A percentile compares a stretch with the other conserved stretches of the same genome.
Evolutionary conservation across 2,888 invertebrate genomes (phyloP).

Genomic region (Beris chalybata): DNA sequence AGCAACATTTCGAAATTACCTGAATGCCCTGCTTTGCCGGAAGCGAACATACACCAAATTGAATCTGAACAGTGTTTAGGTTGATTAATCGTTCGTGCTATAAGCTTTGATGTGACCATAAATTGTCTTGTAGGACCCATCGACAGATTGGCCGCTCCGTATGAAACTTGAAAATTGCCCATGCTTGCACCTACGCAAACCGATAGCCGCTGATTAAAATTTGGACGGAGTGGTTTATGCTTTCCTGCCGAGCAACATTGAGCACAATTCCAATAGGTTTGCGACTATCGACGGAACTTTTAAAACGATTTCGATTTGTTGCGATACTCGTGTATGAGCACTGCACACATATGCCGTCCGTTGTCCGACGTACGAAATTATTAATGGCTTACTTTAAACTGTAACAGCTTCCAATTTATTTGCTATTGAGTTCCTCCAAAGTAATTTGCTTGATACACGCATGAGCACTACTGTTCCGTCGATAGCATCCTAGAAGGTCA

Average conservation of each 20-base stretch:
- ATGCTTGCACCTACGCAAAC: slow-evolving; percentile 13
- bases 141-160: neutral
- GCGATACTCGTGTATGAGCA: no score
- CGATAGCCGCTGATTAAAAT: slow-evolving; percentile 8
- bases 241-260: no score
- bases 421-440: slow-evolving; percentile 9
- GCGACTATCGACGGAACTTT: no score
- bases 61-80: neutral
- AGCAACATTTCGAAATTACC: neutral
- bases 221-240: no score
- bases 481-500: slow-evolving; percentile 15
- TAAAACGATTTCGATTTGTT: no score
- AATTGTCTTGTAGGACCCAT: slow-evolving; percentile 12
- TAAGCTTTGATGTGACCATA: slow-evolving; percentile 16
- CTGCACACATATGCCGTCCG: no score
- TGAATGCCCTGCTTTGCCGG: slow-evolving; percentile 1
- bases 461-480: slow-evolving; percentile 17
- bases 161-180: neutral
- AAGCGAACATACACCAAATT: slow-evolving; percentile 1
- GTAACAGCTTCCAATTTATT: slow-evolving; percentile 26
- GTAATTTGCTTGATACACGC: slow-evolving; percentile 17
- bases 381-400: slow-evolving; percentile 24
- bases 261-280: no score
- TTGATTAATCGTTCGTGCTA: slow-evolving; percentile 13
- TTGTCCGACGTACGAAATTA: slow-evolving; percentile 2